phyloP scores from a whole-genome alignment of 2,888 invertebrate genomes.

The Sympetrum striolatum region DNA sequence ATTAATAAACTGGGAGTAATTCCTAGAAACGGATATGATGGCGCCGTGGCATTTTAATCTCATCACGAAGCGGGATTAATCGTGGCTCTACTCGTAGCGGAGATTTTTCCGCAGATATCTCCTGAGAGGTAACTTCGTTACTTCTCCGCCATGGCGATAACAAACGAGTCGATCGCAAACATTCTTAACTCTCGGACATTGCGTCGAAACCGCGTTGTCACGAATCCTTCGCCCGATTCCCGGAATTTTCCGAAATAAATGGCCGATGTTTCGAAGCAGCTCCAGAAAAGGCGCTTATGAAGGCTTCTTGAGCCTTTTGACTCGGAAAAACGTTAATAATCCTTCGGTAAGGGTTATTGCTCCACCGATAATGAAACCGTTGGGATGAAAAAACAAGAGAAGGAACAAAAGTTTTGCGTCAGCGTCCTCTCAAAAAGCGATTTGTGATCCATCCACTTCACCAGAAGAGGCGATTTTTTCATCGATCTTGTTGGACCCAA shows the following conservation, averaged over 20 bases:
- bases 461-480: neutral
- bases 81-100: neutral
- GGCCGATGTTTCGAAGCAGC: too few relatives aligned
- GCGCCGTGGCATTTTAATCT: neutral
- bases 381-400: neutral
- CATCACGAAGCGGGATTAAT: neutral
- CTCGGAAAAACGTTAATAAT: neutral
- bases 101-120: neutral
- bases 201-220: neutral
- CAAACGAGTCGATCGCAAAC: neutral
- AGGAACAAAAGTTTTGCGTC: neutral
- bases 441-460: neutral
- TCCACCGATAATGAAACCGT: neutral
- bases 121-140: neutral
- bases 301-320: neutral
- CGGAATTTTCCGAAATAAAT: too few relatives aligned
- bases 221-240: too few relatives aligned
- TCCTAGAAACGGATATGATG: neutral
- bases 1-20: neutral
- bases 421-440: constrained; percentile 2
- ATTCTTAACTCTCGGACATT: neutral
- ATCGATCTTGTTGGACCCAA: constrained; percentile 7
- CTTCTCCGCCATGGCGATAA: neutral
- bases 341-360: neutral
- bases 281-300: neutral